These are phyloP conservation scores for Maconellicoccus hirsutus DNA, from an alignment of 1,140 invertebrate species.

Conservation along the genomic window DNA sequence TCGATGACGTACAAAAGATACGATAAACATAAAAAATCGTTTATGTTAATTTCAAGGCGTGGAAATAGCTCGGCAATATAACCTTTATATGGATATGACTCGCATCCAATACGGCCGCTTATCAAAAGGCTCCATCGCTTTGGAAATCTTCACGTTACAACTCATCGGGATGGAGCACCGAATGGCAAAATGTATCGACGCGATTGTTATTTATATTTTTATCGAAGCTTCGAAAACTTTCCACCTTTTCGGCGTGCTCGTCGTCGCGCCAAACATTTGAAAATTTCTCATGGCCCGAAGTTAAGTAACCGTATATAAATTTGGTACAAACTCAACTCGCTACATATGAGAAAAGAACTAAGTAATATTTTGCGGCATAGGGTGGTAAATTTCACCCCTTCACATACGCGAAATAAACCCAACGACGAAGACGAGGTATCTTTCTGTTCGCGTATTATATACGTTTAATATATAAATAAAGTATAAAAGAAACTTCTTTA, in stretches of 20 bases:
- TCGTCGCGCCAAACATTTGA: too few species aligned
- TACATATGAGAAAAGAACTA: background rate
- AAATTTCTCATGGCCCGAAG: background rate
- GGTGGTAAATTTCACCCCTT: too few species aligned
- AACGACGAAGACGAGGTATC: background rate
- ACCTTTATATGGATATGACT: background rate
- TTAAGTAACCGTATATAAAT: conserved; percentile 5
- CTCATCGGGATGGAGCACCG: background rate
- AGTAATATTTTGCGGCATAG: too few species aligned
- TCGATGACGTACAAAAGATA: background rate
- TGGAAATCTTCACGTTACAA: background rate
- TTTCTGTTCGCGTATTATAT: background rate
- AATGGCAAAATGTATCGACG: background rate
- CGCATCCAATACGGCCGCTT: too few species aligned
- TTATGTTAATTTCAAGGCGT: background rate
- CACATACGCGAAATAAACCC: too few species aligned
- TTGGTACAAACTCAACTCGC: background rate
- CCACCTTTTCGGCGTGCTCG: too few species aligned
- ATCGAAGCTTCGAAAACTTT: too few species aligned
- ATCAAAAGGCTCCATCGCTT: background rate
- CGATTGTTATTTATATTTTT: background rate
- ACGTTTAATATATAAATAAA: background rate
- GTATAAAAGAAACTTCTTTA: conserved; percentile 1
- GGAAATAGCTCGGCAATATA: background rate
- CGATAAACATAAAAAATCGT: background rate